These are phyloP conservation scores for Carabus problematicus DNA, from an alignment of 2,888 invertebrate species.

Conservation along the genomic window DNA sequence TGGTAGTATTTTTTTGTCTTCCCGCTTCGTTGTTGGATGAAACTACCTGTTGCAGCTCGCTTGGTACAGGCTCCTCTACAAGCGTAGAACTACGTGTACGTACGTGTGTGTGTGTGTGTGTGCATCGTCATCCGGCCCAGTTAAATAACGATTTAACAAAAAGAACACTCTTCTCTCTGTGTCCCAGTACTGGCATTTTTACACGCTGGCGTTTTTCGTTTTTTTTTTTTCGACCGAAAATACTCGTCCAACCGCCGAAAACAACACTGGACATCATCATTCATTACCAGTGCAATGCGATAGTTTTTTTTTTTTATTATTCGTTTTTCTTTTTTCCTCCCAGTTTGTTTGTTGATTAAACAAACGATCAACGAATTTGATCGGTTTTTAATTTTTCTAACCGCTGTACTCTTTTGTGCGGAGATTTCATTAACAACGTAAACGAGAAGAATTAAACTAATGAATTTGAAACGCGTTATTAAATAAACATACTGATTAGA, in stretches of 20 bases:
- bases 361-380: not conserved
- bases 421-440: no score
- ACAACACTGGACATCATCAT: conserved; percentile 16
- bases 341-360: conserved; percentile 8
- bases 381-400: no score
- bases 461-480: no score
- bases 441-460: no score
- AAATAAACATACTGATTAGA: no score
- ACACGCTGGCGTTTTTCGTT: not conserved
- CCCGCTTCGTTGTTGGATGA: not conserved
- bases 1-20: conserved; percentile 14
- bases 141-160: conserved; percentile 27
- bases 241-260: conserved; percentile 7
- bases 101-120: not conserved
- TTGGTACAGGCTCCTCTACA: not conserved
- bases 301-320: not conserved
- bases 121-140: conserved; percentile 25
- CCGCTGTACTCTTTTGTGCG: no score
- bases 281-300: conserved; percentile 11
- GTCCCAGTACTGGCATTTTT: conserved; percentile 7
- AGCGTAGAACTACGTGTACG: not conserved
- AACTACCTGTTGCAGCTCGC: conserved; percentile 21
- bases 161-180: conserved; percentile 14
- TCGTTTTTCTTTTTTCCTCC: not conserved
- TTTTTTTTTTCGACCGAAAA: conserved; percentile 2